Base-by-base conservation (phyloP, 2,888 invertebrate genomes). In the Drosophila maculinotata region DNA sequence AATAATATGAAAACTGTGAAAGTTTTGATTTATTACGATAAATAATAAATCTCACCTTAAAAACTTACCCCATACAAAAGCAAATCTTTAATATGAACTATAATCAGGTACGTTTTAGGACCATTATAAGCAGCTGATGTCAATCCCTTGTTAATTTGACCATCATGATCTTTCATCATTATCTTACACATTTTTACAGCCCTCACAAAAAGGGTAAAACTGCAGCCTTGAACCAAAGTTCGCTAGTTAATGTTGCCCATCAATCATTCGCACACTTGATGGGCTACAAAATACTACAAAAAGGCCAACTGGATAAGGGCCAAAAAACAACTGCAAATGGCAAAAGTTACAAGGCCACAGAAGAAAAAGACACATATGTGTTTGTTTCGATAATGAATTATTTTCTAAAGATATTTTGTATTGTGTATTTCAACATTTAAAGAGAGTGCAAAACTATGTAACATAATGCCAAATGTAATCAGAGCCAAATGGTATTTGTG, bases 181-280 rank as follows among this genome's bases (percentile, higher is more conserved):
- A 20, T 30, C 12, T n/a, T 30, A 26, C 2, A 28, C 9, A 30
- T n/a, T 30, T 42, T 15, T 30, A 15, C 23, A 26, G 9, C 20
- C 31, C 38, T 7, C 23, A 7, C n/a, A 28, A 35, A 51, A 65
- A 38, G 49, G 76, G 56, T 59, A 41, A 52, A 65, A 45, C 57
- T 44, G 45, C 48, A 45, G 65, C 33, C 39, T 42, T 35, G 47
- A 41, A 49, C 53, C 49, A 53, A 60, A 76, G 67, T 62, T 66
- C 57, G 39, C 17, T 54, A 15, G 66, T 54, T 76, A 71, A 76
- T 73, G 76, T 66, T 54, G 60, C 67, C 73, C 66, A 73, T 73
- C 73, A 76, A 73, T 73, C 73, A 73, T 76, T 73, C 51, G 69
- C 68, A 47, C 58, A 54, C 68, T 72, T 72, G 68, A 73, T 63